Conservation (phyloP, 2,888 invertebrate species). For the Epistrophella euchroma region DNA sequence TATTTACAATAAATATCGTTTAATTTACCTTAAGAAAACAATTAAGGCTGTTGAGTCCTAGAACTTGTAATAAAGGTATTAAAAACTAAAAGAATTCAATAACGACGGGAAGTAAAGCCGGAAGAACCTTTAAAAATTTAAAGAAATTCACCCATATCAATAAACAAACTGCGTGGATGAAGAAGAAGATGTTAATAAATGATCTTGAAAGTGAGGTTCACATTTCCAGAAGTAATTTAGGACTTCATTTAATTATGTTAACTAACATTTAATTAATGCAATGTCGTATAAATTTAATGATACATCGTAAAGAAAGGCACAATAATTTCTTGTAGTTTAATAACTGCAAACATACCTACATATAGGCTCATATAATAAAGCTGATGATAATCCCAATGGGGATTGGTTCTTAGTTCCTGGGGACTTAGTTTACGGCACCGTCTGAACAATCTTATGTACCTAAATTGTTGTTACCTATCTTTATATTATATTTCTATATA, state of each 20-base stretch:
- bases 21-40: too few species aligned
- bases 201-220: neutral
- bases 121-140: neutral
- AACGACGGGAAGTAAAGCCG: neutral
- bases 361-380: neutral
- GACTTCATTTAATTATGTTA: neutral
- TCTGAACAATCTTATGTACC: too few species aligned
- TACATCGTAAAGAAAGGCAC: too few species aligned
- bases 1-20: too few species aligned
- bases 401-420: too few species aligned
- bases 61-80: neutral
- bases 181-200: neutral
- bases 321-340: neutral
- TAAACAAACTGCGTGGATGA: neutral
- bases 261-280: neutral
- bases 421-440: too few species aligned
- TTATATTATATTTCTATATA: too few species aligned
- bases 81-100: neutral
- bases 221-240: neutral
- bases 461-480: too few species aligned
- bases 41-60: neutral
- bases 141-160: neutral
- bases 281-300: neutral
- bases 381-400: neutral
- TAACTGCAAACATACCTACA: neutral